Evolutionary conservation across 2,888 invertebrate genomes (phyloP), one percentile per base, ranked within the genome.

Genomic region (Lysandra bellargus): DNA sequence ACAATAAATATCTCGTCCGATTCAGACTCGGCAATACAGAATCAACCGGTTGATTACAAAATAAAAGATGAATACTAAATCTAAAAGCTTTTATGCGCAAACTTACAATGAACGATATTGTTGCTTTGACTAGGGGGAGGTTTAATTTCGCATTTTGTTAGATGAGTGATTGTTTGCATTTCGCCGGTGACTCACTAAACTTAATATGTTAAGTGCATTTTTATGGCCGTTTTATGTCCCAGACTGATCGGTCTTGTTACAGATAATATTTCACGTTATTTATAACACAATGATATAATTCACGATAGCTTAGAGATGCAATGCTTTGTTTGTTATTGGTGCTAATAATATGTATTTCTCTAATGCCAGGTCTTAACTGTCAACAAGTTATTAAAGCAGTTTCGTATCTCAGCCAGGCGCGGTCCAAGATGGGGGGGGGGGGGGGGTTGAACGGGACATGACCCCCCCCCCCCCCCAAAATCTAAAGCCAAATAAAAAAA

Each of bases 161-260:
- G 89, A 91, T 89, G 88, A 90, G 91, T 61, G 64, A 79, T 79
- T 88, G 89, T 91, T 91, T 86, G 82, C 83, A 83, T 82, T 81
- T 83, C 85, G 83, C 83, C 85, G 85, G 87, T 92, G 88, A 90
- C 83, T 92, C 90, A 92, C 91, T 89, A 88, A 90, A 90, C 91
- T 92, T 92, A 93, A 93, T 94, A 92, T 89, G 86, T 89, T 91
- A 88, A 93, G 92, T 92, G 91, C 90, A 88, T 89, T 91, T 88
- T 88, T 87, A 87, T 85, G 85, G 82, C 88, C 89, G 86, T 89
- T 91, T 89, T 89, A 88, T 89, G 81, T 82, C 82, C 80, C 80
- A 83, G 81, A 82, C 82, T 83, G 82, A 82, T 83, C 80, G 80
- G 80, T 53, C 57, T 80, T 79, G 80, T 80, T 78, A 79, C 30